phyloP scores from a whole-genome alignment of 2,888 invertebrate genomes.

The Hydraecia micacea region DNA sequence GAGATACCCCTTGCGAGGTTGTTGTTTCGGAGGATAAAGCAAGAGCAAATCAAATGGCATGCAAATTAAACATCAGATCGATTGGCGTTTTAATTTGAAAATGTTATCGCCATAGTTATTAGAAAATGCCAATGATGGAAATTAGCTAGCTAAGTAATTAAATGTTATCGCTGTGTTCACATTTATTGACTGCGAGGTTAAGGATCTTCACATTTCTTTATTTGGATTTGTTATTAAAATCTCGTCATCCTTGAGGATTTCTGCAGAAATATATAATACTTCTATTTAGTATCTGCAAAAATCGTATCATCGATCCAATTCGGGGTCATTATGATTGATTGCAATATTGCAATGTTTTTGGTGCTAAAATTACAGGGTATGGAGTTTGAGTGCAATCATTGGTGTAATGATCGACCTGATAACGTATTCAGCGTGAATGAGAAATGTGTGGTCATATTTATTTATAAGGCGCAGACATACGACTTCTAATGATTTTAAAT shows the following conservation, averaged over 20 bases:
- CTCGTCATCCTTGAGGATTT: conserved; percentile 16
- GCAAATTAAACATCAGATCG: conserved; percentile 16
- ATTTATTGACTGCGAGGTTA: background rate
- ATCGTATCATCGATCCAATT: conserved; percentile 1
- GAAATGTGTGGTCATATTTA: no score
- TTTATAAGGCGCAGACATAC: no score
- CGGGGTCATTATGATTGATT: conserved; percentile 24
- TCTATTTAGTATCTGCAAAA: conserved; percentile 4
- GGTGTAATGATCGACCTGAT: conserved; percentile 2
- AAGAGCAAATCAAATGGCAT: conserved; percentile 14
- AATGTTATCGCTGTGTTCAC: conserved; percentile 14
- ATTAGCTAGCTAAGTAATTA: background rate
- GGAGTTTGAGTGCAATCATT: background rate
- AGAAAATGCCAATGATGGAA: conserved; percentile 22
- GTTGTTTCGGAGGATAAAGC: background rate
- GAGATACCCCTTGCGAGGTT: background rate
- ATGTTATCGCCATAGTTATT: conserved; percentile 17
- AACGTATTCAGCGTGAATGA: background rate
- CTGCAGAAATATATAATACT: conserved; percentile 20
- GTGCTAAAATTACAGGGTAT: conserved; percentile 10
- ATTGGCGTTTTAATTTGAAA: conserved; percentile 36
- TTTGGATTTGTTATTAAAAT: background rate
- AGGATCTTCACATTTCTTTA: background rate
- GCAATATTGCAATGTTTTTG: conserved; percentile 13
- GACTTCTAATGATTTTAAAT: no score